Conservation (phyloP, 2,888 invertebrate species). For the Morinoia aosen region DNA sequence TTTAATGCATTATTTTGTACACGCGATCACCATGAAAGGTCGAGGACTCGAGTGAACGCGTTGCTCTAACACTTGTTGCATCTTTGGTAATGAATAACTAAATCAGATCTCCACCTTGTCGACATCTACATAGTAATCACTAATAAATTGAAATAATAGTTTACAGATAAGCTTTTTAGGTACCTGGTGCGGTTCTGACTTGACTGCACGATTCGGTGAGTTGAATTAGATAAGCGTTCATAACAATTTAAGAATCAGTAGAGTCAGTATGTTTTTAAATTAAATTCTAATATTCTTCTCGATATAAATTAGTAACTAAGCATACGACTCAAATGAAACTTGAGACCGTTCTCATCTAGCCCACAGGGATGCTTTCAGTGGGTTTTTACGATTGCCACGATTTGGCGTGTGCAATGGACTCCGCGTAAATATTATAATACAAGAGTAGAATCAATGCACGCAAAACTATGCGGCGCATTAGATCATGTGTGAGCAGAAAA, state of each 20-base stretch:
- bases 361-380: too few relatives aligned
- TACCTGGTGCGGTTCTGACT: not conserved
- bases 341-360: too few relatives aligned
- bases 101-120: not conserved
- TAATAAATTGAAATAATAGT: not conserved
- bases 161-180: not conserved
- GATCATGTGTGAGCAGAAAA: too few relatives aligned
- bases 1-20: not conserved
- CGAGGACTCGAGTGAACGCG: not conserved
- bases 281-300: not conserved
- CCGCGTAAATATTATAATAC: too few relatives aligned
- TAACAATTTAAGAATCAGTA: not conserved
- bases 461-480: too few relatives aligned
- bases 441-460: too few relatives aligned
- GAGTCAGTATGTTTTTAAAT: not conserved
- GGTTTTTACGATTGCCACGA: too few relatives aligned
- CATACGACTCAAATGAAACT: not conserved
- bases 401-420: too few relatives aligned
- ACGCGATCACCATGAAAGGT: not conserved
- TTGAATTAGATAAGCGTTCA: not conserved
- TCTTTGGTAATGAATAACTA: not conserved
- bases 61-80: not conserved
- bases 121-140: not conserved
- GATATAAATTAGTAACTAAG: not conserved
- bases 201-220: not conserved